A percentile compares a stretch with the other conserved stretches of the same genome.
phyloP scores from a whole-genome alignment of 2,888 invertebrate species.

The Hyles lineata region DNA sequence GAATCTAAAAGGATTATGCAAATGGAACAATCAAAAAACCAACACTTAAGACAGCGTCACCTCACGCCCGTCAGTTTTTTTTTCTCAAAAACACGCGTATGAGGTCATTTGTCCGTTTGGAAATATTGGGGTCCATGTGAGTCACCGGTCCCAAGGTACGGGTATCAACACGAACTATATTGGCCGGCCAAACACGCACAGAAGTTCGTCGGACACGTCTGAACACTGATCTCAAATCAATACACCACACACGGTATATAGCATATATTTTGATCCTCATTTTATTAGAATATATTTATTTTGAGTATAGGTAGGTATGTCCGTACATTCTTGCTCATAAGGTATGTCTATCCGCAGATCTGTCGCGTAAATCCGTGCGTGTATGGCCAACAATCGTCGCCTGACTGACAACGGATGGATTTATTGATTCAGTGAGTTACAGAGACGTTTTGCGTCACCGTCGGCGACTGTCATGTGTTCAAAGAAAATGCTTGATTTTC shows the following conservation, averaged over 20 bases:
- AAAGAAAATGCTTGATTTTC: conserved; percentile 17
- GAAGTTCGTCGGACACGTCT: too few relatives aligned
- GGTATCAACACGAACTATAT: conserved; percentile 46
- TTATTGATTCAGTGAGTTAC: conserved; percentile 49
- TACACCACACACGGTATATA: too few relatives aligned
- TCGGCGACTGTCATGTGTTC: conserved; percentile 25
- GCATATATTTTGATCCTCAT: too few relatives aligned
- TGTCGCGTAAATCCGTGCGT: too few relatives aligned
- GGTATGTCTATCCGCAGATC: too few relatives aligned
- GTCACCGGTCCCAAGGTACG: conserved; percentile 52
- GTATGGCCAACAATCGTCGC: conserved; percentile 34
- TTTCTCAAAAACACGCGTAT: conserved; percentile 59
- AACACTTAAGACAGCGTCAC: conserved; percentile 19
- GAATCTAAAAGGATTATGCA: conserved; percentile 10
- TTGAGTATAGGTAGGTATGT: too few relatives aligned
- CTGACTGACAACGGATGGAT: conserved; percentile 43
- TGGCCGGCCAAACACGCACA: too few relatives aligned
- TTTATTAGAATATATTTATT: too few relatives aligned
- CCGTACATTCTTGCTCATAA: too few relatives aligned
- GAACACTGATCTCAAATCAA: too few relatives aligned
- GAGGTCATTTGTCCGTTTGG: conserved; percentile 65
- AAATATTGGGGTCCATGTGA: conserved; percentile 56
- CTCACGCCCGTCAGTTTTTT: conserved; percentile 49
- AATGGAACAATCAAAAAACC: conserved; percentile 1
- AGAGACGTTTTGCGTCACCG: conserved; percentile 28